Percentiles rank a stretch among this genome's conserved stretches.
These are phyloP conservation scores for Lasioglossum oenotherae DNA, from an alignment of 2,888 invertebrate genomes.

Conservation along the genomic window DNA sequence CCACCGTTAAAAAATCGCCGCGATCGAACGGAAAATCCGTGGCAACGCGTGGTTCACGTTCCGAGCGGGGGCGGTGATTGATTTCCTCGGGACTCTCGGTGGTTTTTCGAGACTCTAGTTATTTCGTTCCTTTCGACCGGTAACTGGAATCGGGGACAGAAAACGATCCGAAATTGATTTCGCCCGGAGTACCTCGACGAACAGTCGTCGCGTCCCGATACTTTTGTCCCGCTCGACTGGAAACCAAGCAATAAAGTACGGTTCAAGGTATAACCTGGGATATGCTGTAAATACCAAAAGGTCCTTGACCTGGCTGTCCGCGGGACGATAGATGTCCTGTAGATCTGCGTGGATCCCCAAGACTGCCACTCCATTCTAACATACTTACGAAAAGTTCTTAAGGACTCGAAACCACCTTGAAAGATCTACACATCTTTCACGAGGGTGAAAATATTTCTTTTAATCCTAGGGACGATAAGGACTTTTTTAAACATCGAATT, in stretches of 20 bases:
- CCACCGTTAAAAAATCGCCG: slow-evolving; percentile 16
- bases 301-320: not conserved
- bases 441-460: not conserved
- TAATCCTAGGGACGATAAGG: no score
- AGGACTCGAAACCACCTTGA: not conserved
- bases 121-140: slow-evolving; percentile 34
- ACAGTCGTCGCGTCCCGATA: slow-evolving; percentile 11
- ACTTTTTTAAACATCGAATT: not conserved
- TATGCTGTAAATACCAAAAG: not conserved
- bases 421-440: not conserved
- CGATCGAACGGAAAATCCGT: slow-evolving; percentile 25
- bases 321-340: not conserved
- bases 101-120: slow-evolving; percentile 40
- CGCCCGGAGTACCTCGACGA: slow-evolving; percentile 3
- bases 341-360: not conserved
- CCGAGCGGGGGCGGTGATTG: slow-evolving; percentile 17
- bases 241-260: slow-evolving; percentile 26
- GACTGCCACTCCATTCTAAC: not conserved
- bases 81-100: slow-evolving; percentile 28
- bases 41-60: slow-evolving; percentile 14
- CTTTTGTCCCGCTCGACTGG: slow-evolving; percentile 30
- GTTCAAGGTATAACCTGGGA: not conserved
- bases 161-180: slow-evolving; percentile 43
- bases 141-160: slow-evolving; percentile 18
- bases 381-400: not conserved